Evolutionary conservation across 1,140 invertebrate genomes (phyloP).

Genomic region (Xylocopa sonorina): DNA sequence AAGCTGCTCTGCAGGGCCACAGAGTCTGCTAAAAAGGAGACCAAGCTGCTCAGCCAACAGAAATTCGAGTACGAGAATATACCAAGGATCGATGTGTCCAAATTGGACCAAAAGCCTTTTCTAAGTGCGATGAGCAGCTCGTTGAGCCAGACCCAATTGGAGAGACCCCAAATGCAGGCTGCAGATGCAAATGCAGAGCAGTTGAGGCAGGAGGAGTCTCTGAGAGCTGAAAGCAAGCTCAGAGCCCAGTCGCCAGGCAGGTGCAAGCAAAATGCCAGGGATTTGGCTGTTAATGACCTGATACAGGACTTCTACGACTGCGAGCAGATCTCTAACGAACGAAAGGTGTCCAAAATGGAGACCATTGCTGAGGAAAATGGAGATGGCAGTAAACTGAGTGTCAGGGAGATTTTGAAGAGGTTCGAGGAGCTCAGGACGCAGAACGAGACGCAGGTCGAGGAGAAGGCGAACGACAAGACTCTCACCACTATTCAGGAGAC

Average conservation of each 20-base stretch:
- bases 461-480: constrained; percentile 79
- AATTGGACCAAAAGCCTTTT: constrained; percentile 73
- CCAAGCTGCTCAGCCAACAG: constrained; percentile 61
- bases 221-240: constrained; percentile 3
- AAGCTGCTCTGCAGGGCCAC: constrained; percentile 51
- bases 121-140: constrained; percentile 32
- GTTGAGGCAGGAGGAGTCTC: constrained; percentile 73
- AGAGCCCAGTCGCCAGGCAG: constrained; percentile 31
- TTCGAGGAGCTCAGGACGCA: constrained; percentile 87
- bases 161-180: too few species aligned
- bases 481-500: constrained; percentile 80
- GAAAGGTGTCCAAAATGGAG: constrained; percentile 84
- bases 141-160: too few species aligned
- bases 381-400: constrained; percentile 88
- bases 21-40: constrained; percentile 47
- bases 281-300: constrained; percentile 70
- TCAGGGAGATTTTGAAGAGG: constrained; percentile 89
- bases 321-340: constrained; percentile 65
- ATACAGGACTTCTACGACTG: constrained; percentile 77
- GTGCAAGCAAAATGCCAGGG: constrained; percentile 46
- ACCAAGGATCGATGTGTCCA: constrained; percentile 78
- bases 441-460: constrained; percentile 66
- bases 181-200: constrained; percentile 72
- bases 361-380: constrained; percentile 89
- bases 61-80: constrained; percentile 80